A percentile compares a stretch with the other conserved stretches of the same genome.
Evolutionary conservation across 2,888 invertebrate species (phyloP).

Genomic region (Apamea sordens): DNA sequence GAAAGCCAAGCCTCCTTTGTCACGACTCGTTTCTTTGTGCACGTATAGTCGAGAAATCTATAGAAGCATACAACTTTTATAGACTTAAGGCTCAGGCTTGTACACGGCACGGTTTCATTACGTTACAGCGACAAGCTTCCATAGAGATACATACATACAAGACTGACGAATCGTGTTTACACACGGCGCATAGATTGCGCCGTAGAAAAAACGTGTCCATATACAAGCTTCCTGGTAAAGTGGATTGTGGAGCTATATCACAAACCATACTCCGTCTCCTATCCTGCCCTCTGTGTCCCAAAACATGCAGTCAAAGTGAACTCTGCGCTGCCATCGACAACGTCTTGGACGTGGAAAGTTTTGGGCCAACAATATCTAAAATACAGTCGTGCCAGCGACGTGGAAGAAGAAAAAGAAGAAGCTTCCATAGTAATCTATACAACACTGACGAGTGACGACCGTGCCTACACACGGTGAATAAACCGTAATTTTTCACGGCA

Average conservation of each 20-base stretch:
- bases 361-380: too few relatives aligned
- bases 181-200: too few relatives aligned
- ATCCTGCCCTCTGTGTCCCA: too few relatives aligned
- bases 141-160: too few relatives aligned
- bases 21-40: not conserved
- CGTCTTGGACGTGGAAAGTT: too few relatives aligned
- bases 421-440: not conserved
- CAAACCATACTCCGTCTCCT: too few relatives aligned
- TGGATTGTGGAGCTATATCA: too few relatives aligned
- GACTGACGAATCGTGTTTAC: too few relatives aligned
- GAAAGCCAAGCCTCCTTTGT: not conserved
- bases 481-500: not conserved
- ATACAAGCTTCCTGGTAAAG: not conserved
- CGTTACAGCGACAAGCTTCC: not conserved
- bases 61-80: not conserved
- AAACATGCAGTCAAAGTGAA: too few relatives aligned
- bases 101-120: not conserved
- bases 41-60: not conserved
- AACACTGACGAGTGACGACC: not conserved
- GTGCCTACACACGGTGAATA: not conserved
- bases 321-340: too few relatives aligned
- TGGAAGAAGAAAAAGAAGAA: too few relatives aligned
- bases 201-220: not conserved
- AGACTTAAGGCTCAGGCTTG: not conserved
- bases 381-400: too few relatives aligned